A percentile compares a stretch with the other conserved stretches of the same genome.
Evolutionary conservation across 1,140 invertebrate genomes (phyloP).

Genomic region (Lucilia sericata): DNA sequence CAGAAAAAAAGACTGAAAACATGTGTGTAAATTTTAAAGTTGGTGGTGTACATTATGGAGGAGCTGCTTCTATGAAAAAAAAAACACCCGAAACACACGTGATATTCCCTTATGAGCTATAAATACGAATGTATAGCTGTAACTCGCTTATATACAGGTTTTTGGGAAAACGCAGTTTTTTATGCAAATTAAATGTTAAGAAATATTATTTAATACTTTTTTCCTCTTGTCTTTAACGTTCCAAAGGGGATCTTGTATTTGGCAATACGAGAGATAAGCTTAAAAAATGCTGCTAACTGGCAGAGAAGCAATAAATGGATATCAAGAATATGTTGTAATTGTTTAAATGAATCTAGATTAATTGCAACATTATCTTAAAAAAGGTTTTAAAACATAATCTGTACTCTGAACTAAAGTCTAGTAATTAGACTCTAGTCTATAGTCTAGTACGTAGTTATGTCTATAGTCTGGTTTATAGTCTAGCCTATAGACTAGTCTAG

Average conservation of each 20-base stretch:
- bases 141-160: not conserved
- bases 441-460: no score
- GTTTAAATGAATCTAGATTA: no score
- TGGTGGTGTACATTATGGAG: not conserved
- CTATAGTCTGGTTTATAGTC: no score
- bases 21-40: constrained; percentile 2
- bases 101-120: constrained; percentile 52
- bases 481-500: no score
- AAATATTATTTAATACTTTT: constrained; percentile 21
- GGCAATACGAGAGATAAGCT: not conserved
- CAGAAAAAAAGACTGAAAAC: not conserved
- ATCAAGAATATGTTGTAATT: no score
- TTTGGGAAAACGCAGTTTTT: constrained; percentile 36
- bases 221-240: no score
- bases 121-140: constrained; percentile 48
- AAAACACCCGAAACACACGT: not conserved
- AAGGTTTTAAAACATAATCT: no score
- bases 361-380: no score
- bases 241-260: no score
- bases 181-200: constrained; percentile 44
- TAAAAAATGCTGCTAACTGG: not conserved
- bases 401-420: no score
- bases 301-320: no score
- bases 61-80: not conserved
- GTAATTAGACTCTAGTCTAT: no score